Percentiles rank a stretch among this genome's conserved stretches.
Conservation (phyloP, 2,113 vertebrate genomes). For the Telmatochromis bifrenatus region DNA sequence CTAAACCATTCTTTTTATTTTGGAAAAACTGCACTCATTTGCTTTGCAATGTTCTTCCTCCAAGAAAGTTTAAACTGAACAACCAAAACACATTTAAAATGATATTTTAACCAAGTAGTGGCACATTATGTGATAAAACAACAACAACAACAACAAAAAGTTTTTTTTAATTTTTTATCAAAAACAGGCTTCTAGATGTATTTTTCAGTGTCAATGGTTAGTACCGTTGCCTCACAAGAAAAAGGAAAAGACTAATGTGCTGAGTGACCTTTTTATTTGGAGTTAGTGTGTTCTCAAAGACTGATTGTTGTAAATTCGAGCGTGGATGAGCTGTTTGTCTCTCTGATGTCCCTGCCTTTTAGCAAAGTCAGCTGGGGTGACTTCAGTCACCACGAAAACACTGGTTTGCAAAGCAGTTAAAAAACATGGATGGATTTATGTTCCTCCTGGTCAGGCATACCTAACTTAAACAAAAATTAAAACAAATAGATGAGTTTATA, state of each 20-base stretch:
- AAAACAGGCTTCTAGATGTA: neutral
- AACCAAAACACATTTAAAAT: neutral
- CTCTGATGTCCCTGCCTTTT: neutral
- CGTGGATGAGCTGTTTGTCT: neutral
- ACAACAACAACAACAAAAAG: neutral
- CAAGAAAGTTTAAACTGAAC: neutral
- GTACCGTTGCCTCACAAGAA: neutral
- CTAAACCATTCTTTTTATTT: neutral
- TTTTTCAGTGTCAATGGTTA: neutral
- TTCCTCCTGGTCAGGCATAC: neutral
- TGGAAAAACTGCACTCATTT: neutral
- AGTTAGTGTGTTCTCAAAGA: neutral
- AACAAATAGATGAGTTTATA: neutral
- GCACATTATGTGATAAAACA: neutral
- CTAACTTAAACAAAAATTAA: neutral
- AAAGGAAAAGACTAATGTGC: neutral
- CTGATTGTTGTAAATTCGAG: neutral
- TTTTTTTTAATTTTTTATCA: neutral
- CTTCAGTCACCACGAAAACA: neutral
- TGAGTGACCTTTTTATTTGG: neutral
- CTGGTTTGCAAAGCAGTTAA: neutral
- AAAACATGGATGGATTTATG: neutral
- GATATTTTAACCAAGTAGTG: neutral
- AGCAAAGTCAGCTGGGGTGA: neutral
- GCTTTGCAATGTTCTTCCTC: neutral